Evolutionary conservation across 35 echinoderm and acorn worm species (phyloP), one percentile per base, ranked within the genome.

Genomic region (Amphiura filiformis): DNA sequence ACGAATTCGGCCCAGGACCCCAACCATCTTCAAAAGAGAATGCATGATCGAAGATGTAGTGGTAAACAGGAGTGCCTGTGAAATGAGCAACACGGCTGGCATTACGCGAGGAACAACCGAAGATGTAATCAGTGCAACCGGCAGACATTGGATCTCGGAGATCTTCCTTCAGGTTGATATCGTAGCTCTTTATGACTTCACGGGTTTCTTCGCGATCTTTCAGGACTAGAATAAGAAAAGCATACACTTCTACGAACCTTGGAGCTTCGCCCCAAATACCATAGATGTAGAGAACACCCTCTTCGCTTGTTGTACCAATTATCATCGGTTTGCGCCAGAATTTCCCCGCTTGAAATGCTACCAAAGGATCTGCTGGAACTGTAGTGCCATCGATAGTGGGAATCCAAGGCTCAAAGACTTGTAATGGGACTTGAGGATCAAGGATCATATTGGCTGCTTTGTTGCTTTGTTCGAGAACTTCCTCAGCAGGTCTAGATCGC

Each of bases 21-120:
- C 91, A 88, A 34, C 34, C 79, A 0, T 84, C 91, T 32, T 65
- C 70, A 49, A 77, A 83, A 12, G 86, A 89, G 31, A 93, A 77
- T 15, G 81, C 86, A n/a, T 93, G 91, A 36, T 93, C 91, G 23
- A 89, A 84, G 15, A 93, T 39, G 75, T 93, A 93, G 49, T 84
- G 80, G 31, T 78, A 93, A 12, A 93, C 80, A 31, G 49, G 23
- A 1, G 40, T 12, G 22, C 75, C 35, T 3, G 39, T 65, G 0
- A 75, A 65, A 34, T 81, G 35, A 23, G 28, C 61, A 15, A 70
- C 17, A 70, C 61, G 61, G 26, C 17, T 70, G 15, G 61, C 61
- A 70, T 70, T 70, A 30, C 61, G 61, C 4, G 61, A 15, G 7
- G 61, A 70, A 70, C 61, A 70, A 70, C 61, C 61, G 26, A 70